These are phyloP conservation scores for Drosophila murphyi DNA, from an alignment of 1,140 invertebrate genomes.

Conservation along the genomic window DNA sequence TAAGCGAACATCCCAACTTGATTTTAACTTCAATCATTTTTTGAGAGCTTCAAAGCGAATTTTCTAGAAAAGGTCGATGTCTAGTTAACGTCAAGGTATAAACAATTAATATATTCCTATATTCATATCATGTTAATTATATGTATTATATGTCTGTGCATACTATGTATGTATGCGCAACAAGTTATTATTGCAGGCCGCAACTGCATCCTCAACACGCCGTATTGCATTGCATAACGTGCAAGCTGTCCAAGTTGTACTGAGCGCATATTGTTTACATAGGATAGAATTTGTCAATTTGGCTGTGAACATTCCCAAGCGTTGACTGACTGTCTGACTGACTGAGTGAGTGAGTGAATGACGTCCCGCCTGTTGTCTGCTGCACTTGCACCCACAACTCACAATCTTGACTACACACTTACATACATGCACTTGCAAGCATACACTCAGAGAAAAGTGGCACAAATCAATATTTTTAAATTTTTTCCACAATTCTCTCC, in stretches of 20 bases:
- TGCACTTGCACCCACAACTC: slow-evolving; percentile 26
- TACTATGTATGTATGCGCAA: background rate
- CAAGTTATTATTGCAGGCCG: slow-evolving; percentile 1
- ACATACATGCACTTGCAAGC: too few relatives aligned
- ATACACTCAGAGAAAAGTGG: too few relatives aligned
- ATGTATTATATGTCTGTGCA: background rate
- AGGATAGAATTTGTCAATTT: slow-evolving; percentile 48
- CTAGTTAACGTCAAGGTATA: background rate
- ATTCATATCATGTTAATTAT: slow-evolving; percentile 2
- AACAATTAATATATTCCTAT: background rate
- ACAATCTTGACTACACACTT: background rate
- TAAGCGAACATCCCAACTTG: too few relatives aligned
- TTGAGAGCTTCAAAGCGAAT: background rate
- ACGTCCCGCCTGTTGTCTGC: slow-evolving; percentile 29
- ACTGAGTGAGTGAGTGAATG: slow-evolving; percentile 8
- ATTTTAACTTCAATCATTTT: too few relatives aligned
- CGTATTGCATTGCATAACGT: slow-evolving; percentile 24
- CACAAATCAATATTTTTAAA: too few relatives aligned
- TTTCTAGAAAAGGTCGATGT: background rate
- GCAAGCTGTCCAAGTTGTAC: background rate
- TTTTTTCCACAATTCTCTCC: too few relatives aligned
- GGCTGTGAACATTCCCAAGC: slow-evolving; percentile 61
- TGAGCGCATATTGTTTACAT: slow-evolving; percentile 34
- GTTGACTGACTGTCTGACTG: slow-evolving; percentile 44
- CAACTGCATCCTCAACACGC: background rate